Evolutionary conservation across 1,140 invertebrate genomes (phyloP), one percentile per base, ranked within the genome.

Genomic region (Drosophila serrata): DNA sequence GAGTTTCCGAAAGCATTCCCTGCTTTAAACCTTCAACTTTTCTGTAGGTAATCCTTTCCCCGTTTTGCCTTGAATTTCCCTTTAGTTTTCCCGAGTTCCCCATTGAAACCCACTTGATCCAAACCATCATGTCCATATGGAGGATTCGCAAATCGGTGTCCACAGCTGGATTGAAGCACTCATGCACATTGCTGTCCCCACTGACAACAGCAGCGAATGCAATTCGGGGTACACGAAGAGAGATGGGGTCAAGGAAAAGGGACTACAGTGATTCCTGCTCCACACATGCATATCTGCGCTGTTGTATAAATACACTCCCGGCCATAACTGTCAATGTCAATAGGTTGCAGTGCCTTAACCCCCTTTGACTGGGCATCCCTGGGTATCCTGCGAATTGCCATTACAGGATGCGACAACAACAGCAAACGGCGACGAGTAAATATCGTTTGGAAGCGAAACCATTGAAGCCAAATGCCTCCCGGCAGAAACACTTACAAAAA

Each of bases 301-400:
- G 45, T 84, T 78, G 65, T 72, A 70, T 64, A 90, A 90, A 88
- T 72, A 90, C 68, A 81, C 85, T 75, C 46, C 61, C 53, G 78
- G 77, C 85, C 79, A 81, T 84, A 84, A 88, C 85, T 88, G 85
- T 81, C 85, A 81, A 60, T 90, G 81, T 81, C 86, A 88, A 88
- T 75, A 88, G 67, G 49, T 46, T 64, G 58, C 46, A 35, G 49
- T 31, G 33, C 48, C 33, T 51, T 13, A 11, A n/a, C 62, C 12
- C 35, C 24, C n/a, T 22, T 35, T 11, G 40, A 39, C 12, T 15
- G 45, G 40, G n/a, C n/a, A 37, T 24, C 42, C 13, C 29, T 51
- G 31, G 46, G 49, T 65, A 19, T 74, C 62, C 76, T 64, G 60
- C 79, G 75, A 67, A 88, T 57, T 69, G 72, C 56, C 84, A 76